Evolutionary conservation across 2,797 vertebrate species (phyloP).

Genomic region (Hyperoplus immaculatus): DNA sequence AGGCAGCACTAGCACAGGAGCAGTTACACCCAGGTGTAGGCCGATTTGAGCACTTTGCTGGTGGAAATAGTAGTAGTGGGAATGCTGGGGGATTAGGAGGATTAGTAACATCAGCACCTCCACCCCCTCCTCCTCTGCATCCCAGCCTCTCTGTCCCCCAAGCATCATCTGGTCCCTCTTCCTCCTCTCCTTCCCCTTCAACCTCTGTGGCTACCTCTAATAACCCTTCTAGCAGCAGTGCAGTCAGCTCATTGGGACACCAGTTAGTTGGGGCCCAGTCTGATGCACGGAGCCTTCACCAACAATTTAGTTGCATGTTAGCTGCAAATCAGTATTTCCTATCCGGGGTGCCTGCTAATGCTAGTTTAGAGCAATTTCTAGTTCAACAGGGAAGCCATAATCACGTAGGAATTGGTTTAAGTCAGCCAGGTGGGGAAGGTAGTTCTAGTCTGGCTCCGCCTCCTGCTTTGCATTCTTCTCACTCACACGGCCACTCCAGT

Average conservation of each 20-base stretch:
- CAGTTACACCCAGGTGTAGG: slow-evolving; percentile 87
- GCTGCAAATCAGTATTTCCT: slow-evolving; percentile 91
- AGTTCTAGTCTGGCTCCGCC: slow-evolving; percentile 85
- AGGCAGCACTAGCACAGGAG: slow-evolving; percentile 88
- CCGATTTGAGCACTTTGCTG: slow-evolving; percentile 89
- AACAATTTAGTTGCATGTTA: slow-evolving; percentile 91
- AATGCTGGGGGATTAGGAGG: slow-evolving; percentile 87
- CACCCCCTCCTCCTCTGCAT: slow-evolving; percentile 88
- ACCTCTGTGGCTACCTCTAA: slow-evolving; percentile 87
- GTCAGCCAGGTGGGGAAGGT: slow-evolving; percentile 84
- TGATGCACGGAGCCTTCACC: slow-evolving; percentile 90
- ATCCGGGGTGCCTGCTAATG: slow-evolving; percentile 88
- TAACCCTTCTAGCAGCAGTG: slow-evolving; percentile 88
- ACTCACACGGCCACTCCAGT: slow-evolving; percentile 84
- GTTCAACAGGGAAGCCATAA: slow-evolving; percentile 90
- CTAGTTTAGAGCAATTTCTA: slow-evolving; percentile 90
- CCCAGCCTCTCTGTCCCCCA: slow-evolving; percentile 87
- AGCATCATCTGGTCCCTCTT: slow-evolving; percentile 86
- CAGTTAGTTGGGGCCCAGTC: slow-evolving; percentile 88
- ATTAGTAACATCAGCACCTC: slow-evolving; percentile 88
- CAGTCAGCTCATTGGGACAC: slow-evolving; percentile 88
- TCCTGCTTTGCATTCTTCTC: slow-evolving; percentile 87
- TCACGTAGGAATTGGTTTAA: slow-evolving; percentile 87
- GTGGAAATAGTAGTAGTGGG: slow-evolving; percentile 86
- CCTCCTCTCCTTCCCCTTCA: slow-evolving; percentile 88